phyloP scores from a whole-genome alignment of 1,140 invertebrate species.

The Apolygus lucorum region DNA sequence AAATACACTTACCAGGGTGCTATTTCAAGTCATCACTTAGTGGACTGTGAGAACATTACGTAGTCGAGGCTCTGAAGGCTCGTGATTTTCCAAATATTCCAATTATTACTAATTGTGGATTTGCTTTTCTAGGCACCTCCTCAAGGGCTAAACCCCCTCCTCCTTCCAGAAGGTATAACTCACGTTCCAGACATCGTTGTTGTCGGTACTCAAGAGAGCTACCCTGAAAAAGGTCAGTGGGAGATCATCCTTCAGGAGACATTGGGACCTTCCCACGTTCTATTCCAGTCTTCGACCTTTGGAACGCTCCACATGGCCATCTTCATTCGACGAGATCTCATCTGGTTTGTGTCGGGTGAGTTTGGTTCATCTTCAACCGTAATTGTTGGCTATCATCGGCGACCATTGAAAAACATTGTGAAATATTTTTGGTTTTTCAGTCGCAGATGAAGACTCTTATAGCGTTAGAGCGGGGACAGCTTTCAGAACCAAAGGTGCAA shows the following conservation, averaged over 20 bases:
- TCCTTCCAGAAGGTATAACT: conserved; percentile 71
- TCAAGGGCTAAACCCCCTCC: conserved; percentile 71
- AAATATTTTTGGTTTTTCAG: conserved; percentile 38
- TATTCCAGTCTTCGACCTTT: conserved; percentile 68
- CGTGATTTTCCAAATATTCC: no score
- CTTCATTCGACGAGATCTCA: conserved; percentile 79
- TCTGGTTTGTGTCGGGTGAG: conserved; percentile 76
- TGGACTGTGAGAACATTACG: no score
- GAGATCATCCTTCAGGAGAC: conserved; percentile 85
- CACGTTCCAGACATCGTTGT: conserved; percentile 84
- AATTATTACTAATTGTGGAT: neutral
- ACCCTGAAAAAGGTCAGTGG: conserved; percentile 76
- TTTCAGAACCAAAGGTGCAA: conserved; percentile 85
- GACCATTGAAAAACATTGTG: no score
- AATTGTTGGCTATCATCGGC: no score
- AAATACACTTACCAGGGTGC: no score
- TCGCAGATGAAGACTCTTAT: conserved; percentile 76
- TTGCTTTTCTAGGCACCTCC: conserved; percentile 42
- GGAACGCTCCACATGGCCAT: conserved; percentile 80
- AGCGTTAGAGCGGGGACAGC: conserved; percentile 79
- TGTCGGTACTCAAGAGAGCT: conserved; percentile 88
- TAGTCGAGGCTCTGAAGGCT: no score
- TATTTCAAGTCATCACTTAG: no score
- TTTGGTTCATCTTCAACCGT: neutral
- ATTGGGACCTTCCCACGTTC: conserved; percentile 78